A percentile compares a stretch with the other conserved stretches of the same genome.
phyloP scores from a whole-genome alignment of 1,140 invertebrate species.

The Drosophila erecta region DNA sequence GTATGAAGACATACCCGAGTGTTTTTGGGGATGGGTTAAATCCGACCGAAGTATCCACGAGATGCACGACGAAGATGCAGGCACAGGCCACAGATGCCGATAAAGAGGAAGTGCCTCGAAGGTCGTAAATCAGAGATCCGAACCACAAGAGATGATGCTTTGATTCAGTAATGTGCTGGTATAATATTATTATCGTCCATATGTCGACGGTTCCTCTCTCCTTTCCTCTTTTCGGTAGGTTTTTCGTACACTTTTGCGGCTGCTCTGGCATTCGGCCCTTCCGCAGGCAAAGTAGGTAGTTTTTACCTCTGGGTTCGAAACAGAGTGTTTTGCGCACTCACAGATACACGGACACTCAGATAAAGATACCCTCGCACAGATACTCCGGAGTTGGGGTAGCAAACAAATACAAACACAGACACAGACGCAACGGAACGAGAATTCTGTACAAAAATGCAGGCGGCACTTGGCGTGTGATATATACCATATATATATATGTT shows the following conservation, averaged over 20 bases:
- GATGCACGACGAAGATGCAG: slow-evolving; percentile 33
- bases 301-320: slow-evolving; percentile 62
- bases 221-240: slow-evolving; percentile 52
- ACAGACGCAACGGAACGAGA: slow-evolving; percentile 26
- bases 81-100: slow-evolving; percentile 45
- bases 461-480: slow-evolving; percentile 43
- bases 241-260: slow-evolving; percentile 79
- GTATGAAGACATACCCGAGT: slow-evolving; percentile 52
- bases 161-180: slow-evolving; percentile 49
- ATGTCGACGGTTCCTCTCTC: slow-evolving; percentile 24
- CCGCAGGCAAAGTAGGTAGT: slow-evolving; percentile 77
- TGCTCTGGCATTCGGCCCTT: slow-evolving; percentile 31
- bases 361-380: slow-evolving; percentile 34
- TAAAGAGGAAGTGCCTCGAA: slow-evolving; percentile 69
- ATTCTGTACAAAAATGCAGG: slow-evolving; percentile 53
- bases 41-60: slow-evolving; percentile 12
- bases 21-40: slow-evolving; percentile 37
- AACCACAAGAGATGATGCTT: slow-evolving; percentile 16
- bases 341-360: slow-evolving; percentile 22
- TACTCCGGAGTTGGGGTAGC: slow-evolving; percentile 41
- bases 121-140: slow-evolving; percentile 66
- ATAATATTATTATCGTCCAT: slow-evolving; percentile 61
- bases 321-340: slow-evolving; percentile 52
- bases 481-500: slow-evolving; percentile 14
- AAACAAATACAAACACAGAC: slow-evolving; percentile 35